Evolutionary conservation across 2,888 invertebrate genomes (phyloP), one percentile per base, ranked within the genome.

Genomic region (Liodrosophila aerea): DNA sequence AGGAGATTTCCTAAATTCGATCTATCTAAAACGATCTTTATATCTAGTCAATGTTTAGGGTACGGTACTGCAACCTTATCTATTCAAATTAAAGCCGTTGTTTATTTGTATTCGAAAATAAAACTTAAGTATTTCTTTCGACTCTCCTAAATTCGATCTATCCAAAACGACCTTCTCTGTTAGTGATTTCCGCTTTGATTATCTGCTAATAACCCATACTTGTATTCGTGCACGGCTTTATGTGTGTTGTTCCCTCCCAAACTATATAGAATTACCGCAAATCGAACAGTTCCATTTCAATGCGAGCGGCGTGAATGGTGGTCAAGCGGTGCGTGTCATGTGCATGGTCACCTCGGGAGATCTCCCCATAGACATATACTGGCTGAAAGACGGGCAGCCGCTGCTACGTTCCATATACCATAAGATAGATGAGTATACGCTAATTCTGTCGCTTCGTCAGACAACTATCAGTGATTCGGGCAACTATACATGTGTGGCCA

Each of bases 311-410:
- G 89, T 91, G 34, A 91, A 91, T 81, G 92, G 91, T 60, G 92
- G 92, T 40, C 90, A 91, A 71, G 91, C 91, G 49, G 90, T 91
- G 22, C 90, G 91, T 66, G 89, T 91, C 41, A 90, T 92, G 87
- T 95, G 95, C 90, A 93, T 93, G 76, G 92, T 94, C 73, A 92
- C 93, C 69, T 93, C 94, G 81, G 95, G 96, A 64, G 96, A 97
- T 90, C 92, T 94, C 76, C 96, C 96, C 45, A 92, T 96, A 71
- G 92, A 92, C 74, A 93, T 97, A 60, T 92, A 92, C 65, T 97
- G 92, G 92, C 87, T 91, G 33, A 92, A 92, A 85, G 91, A 92
- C 78, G 90, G 90, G 51, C 81, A 89, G 59, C 87, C 88, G 1
- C 64, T 89, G 60, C 63, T 87, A 29, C 85, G 89, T 57, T 88